Percentiles rank a stretch among this genome's conserved stretches.
Conservation (phyloP, 1,140 invertebrate genomes). For the Bombus sibiricus region DNA sequence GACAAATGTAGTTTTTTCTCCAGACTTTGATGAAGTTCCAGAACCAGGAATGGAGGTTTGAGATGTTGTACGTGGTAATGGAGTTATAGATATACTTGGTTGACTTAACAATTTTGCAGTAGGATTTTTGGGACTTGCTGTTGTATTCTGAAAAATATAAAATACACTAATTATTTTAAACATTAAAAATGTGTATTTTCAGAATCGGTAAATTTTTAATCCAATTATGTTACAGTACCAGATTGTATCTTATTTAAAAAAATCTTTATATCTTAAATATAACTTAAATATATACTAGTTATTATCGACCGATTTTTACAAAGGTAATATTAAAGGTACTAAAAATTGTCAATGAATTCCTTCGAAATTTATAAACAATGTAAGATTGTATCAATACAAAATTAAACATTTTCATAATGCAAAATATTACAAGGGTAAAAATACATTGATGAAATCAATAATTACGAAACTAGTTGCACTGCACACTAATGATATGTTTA, state of each 20-base stretch:
- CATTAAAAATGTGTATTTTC: neutral
- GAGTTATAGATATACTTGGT: conserved; percentile 96
- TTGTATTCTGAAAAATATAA: conserved; percentile 81
- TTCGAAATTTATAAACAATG: neutral
- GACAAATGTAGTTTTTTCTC: conserved; percentile 91
- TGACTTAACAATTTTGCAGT: conserved; percentile 86
- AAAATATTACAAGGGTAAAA: conserved; percentile 19
- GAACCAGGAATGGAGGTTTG: conserved; percentile 79
- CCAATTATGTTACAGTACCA: neutral
- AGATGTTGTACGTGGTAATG: conserved; percentile 87
- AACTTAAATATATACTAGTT: neutral
- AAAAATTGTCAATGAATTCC: neutral
- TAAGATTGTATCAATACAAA: neutral
- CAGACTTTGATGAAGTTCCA: conserved; percentile 81
- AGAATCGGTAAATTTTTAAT: conserved; percentile 19
- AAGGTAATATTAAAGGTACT: neutral
- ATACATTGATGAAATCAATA: conserved; percentile 27
- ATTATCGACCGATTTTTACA: neutral
- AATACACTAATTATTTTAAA: conserved; percentile 30
- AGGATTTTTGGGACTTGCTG: conserved; percentile 81
- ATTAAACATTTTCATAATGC: conserved; percentile 17
- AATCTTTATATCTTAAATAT: neutral
- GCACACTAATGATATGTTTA: conserved; percentile 41
- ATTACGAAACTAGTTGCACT: conserved; percentile 10
- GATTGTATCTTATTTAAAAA: neutral